phyloP scores from a whole-genome alignment of 2,113 vertebrate species.

The Grallaria varia region DNA sequence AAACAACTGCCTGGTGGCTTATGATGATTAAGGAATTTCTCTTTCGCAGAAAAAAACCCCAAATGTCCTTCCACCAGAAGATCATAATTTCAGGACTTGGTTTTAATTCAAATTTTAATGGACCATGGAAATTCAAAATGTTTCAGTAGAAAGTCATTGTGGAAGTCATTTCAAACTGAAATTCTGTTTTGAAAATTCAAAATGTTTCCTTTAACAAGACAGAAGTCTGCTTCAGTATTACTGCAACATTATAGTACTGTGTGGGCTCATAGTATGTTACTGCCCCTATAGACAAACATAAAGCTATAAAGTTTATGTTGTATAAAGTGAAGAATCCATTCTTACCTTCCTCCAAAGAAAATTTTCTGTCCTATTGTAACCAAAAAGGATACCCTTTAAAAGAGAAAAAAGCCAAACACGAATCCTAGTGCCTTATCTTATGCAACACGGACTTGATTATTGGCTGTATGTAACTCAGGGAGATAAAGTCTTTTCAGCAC shows the following conservation, averaged over 20 bases:
- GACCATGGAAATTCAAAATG: background rate
- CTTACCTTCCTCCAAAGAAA: background rate
- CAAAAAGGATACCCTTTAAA: background rate
- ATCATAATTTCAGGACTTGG: background rate
- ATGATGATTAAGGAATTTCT: background rate
- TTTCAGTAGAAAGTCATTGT: background rate
- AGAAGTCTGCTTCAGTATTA: background rate
- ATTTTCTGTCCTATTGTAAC: background rate
- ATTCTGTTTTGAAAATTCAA: background rate
- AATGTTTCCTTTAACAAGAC: background rate
- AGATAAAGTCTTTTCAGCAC: background rate
- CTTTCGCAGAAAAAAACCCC: background rate
- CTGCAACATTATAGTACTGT: background rate
- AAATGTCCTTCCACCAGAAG: background rate
- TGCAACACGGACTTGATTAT: background rate
- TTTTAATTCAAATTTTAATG: background rate
- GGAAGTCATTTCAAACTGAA: slow-evolving; percentile 8
- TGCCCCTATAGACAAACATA: background rate
- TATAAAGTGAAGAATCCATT: background rate
- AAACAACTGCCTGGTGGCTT: background rate
- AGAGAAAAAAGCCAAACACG: background rate
- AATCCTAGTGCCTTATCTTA: background rate
- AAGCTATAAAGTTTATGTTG: background rate
- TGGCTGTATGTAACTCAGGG: background rate
- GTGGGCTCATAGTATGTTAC: background rate